Percentiles rank a stretch among this genome's conserved stretches.
Conservation (phyloP, 1,140 invertebrate species). For the Drosophila baimaii region DNA sequence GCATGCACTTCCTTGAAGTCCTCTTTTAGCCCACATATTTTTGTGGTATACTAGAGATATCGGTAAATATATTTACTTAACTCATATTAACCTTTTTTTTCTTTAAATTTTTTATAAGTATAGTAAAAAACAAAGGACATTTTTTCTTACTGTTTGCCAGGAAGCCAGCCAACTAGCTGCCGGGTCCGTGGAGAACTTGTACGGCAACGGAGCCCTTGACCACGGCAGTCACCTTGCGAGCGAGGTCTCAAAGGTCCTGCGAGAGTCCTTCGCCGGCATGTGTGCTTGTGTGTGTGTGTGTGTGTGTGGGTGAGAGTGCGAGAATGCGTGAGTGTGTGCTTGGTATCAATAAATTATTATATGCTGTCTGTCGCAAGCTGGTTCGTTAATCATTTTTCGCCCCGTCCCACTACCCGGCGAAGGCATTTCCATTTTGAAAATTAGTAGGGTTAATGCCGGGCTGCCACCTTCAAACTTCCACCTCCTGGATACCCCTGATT, state of each 20-base stretch:
- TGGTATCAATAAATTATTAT: slow-evolving; percentile 81
- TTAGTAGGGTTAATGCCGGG: slow-evolving; percentile 48
- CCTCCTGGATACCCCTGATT: slow-evolving; percentile 11
- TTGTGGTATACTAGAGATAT: too few species aligned
- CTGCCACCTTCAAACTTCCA: slow-evolving; percentile 3
- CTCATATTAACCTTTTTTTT: too few species aligned
- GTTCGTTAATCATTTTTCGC: slow-evolving; percentile 74
- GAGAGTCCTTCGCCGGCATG: slow-evolving; percentile 23
- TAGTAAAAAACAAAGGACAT: too few species aligned
- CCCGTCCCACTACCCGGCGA: not conserved
- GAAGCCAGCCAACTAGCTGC: slow-evolving; percentile 46
- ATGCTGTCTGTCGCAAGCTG: slow-evolving; percentile 63
- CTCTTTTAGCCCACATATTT: too few species aligned
- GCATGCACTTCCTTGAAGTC: too few species aligned
- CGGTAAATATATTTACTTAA: too few species aligned
- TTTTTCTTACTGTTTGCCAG: slow-evolving; percentile 26
- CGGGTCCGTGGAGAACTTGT: slow-evolving; percentile 32
- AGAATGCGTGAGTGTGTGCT: slow-evolving; percentile 50
- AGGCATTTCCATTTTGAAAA: slow-evolving; percentile 54
- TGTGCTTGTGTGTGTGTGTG: slow-evolving; percentile 5
- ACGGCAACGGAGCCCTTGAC: slow-evolving; percentile 48
- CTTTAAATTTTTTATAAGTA: too few species aligned
- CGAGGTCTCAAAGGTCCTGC: slow-evolving; percentile 32
- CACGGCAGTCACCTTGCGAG: slow-evolving; percentile 24
- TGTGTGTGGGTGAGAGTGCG: slow-evolving; percentile 1